Evolutionary conservation across 1,140 invertebrate genomes (phyloP), one percentile per base, ranked within the genome.

Genomic region (Cepaea nemoralis): DNA sequence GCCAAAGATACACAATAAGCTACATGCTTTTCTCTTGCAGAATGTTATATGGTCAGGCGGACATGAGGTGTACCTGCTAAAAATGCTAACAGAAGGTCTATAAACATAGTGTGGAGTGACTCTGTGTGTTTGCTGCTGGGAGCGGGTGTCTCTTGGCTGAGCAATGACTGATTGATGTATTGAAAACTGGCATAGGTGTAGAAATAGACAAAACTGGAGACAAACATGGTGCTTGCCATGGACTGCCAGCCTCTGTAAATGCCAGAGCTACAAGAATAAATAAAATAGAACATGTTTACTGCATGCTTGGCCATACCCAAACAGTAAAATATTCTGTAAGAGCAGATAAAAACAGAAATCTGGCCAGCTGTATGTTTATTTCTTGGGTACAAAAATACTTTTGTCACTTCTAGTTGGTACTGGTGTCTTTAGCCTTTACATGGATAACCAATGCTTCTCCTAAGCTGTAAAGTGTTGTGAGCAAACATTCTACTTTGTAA

Each of bases 191-290:
- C 96, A 89, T 97, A 97, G 83, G 95, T 94, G 90, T 97, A 97
- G 88, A 97, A 97, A 91, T 97, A 97, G n/a, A 97, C 95, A 92
- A 97, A 97, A 91, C 97, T 97, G 71, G 96, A 97, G 66, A 94
- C 94, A 87, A 95, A 97, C 0, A 97, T 89, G 82, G 95, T 96
- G 85, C 95, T 94, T 12, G 97, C 91, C n/a, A 97, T 95, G 19
- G 96, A 96, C 14, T 94, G 91, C n/a, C 97, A 92, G 2, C 96
- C 96, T 87, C 95, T 92, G 89, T 97, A 98, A 14, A 97, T 88
- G 22, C 87, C 94, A 50, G 91, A 90, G 70, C 94, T 94, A 86
- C 78, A 93, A 42, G n/a, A 31, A 33, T 24, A 77, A 39, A 66
- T 8, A 40, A 50, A 66, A 74, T 12, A 42, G 31, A 0, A 35